Evolutionary conservation across 1,140 invertebrate genomes (phyloP), one percentile per base, ranked within the genome.

Genomic region (Cherax destructor): DNA sequence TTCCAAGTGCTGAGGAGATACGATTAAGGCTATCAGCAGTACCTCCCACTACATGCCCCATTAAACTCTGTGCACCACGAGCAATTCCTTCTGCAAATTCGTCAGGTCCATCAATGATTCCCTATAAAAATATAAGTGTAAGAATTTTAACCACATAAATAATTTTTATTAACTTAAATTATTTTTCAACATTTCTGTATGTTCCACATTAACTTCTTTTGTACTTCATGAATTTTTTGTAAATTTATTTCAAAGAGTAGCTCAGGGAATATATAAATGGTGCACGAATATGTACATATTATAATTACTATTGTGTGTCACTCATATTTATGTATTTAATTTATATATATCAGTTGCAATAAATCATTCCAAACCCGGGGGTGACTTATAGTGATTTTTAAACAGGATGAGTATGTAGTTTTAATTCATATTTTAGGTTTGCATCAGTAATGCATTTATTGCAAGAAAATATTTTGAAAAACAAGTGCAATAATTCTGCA

Each of bases 11-110:
- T 18, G 94, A 94, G 50, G 94, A 94, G n/a, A 95, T 93, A 50
- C 94, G 88, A 4, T n/a, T 83, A 13, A 95, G 93, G 72, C 94
- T 94, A 30, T 94, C 94, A 50, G 94, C 94, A 91, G 94, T 93
- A 21, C 95, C 94, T 69, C 95, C 95, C n/a, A 95, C 94, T 79
- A 94, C 94, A 83, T 95, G 94, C 16, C 94, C 94, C 92, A 95
- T 93, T 72, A 95, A 93, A 92, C 94, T 95, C 77, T 94, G 93
- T 16, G 94, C 94, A 49, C 95, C 94, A 85, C 93, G 83, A 21
- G 94, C 93, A 56, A 95, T 92, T 86, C 94, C 94, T 74, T 95
- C 94, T 72, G 94, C 94, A 93, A 94, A 94, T 89, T 94, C 94
- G 93, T 95, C 95, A 81, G 94, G 94, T 21, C 94, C 94, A 83